Base-by-base conservation (phyloP, 2,113 vertebrate genomes). In the Toxotes jaculatrix region DNA sequence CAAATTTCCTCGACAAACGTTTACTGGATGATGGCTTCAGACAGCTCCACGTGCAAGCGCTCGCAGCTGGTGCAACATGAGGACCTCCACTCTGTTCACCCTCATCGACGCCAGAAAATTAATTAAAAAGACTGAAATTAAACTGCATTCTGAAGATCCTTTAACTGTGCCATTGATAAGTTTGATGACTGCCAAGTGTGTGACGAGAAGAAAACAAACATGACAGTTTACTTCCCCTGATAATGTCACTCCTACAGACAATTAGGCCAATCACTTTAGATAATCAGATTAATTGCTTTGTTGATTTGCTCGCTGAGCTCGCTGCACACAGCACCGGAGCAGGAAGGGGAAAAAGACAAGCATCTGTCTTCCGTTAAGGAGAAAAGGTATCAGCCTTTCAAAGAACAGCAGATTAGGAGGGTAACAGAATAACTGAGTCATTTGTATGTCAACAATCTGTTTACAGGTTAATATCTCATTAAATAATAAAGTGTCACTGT, bases 241-340 rank as follows among this genome's bases (percentile, higher is more conserved):
- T 72, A 19, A 78, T 60, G 81, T 67, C 31, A 5, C 75, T 64
- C 55, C 75, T 27, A 36, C 85, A 87, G 75, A 86, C 40, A 89
- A 87, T 91, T 87, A 85, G 86, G 86, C 63, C 79, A 85, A 80
- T 80, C 84, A 63, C 70, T 86, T 77, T 85, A 38, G 34, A 60
- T 85, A 83, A 92, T 86, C 34, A 66, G 89, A 92, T 92, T 85
- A 82, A 80, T 81, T 81, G 80, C 40, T 62, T 71, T 64, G 79
- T 63, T 75, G 42, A 56, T 76, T 77, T 79, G 71, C 27, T 74
- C 81, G 78, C 49, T 71, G 61, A 64, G 56, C 61, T 55, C 38
- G 23, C 7, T 43, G 27, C 56, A 47, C 47, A 3, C 43, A 67
- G 65, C 36, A 47, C 78, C 16, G 61, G 66, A 51, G 32, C 23